These are phyloP conservation scores for Trachymyrmex cornetzi DNA, from an alignment of 1,140 invertebrate genomes.

Conservation along the genomic window DNA sequence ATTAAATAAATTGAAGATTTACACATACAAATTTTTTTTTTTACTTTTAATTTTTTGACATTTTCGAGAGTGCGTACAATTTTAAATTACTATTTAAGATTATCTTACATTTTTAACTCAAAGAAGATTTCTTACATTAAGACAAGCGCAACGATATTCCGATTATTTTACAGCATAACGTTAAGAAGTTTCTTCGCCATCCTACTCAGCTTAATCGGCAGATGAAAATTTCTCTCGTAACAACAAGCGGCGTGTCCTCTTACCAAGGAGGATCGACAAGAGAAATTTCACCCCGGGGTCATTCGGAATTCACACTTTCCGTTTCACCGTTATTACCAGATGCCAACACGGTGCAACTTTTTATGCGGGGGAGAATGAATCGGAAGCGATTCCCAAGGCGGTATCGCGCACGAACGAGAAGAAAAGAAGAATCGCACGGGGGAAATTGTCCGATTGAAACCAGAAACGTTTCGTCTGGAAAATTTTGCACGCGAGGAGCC, in stretches of 20 bases:
- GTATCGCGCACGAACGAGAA: constrained; percentile 9
- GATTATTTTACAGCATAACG: background rate
- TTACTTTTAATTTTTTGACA: no score
- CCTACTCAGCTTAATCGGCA: background rate
- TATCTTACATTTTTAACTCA: background rate
- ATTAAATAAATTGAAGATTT: no score
- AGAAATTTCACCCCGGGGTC: constrained; percentile 70
- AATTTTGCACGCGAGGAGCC: constrained; percentile 47
- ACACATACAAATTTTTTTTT: no score
- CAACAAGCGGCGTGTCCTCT: constrained; percentile 26
- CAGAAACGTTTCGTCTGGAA: constrained; percentile 4
- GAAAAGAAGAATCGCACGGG: background rate
- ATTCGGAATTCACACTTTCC: constrained; percentile 68
- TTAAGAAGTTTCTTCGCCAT: background rate
- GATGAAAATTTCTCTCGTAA: constrained; percentile 56
- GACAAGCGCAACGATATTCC: background rate
- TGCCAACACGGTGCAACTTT: background rate
- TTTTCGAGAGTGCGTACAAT: no score
- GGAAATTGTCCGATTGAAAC: constrained; percentile 1
- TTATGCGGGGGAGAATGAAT: background rate
- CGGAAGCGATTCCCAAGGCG: constrained; percentile 25
- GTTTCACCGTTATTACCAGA: constrained; percentile 65
- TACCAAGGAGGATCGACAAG: constrained; percentile 35
- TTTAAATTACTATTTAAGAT: no score
- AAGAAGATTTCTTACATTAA: background rate